These are phyloP conservation scores for Ptychobarbus kaznakovi DNA, from an alignment of 2,797 vertebrate species.

Conservation along the genomic window DNA sequence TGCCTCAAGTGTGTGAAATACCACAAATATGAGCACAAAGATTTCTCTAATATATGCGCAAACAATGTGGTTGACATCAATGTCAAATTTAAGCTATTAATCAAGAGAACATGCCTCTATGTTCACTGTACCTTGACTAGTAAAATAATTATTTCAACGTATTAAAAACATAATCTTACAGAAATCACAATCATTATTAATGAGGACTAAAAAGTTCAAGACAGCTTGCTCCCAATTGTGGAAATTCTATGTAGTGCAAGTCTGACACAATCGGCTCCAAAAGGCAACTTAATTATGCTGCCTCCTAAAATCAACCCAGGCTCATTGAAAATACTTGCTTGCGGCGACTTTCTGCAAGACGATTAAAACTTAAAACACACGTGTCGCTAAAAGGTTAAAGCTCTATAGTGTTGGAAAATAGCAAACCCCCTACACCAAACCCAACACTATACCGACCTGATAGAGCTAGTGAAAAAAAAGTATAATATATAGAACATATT, in stretches of 20 bases:
- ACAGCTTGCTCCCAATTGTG: not conserved
- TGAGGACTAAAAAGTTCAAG: not conserved
- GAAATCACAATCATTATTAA: constrained; percentile 6
- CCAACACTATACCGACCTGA: not conserved
- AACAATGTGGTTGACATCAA: constrained; percentile 6
- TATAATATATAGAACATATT: too few relatives aligned
- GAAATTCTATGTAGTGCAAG: not conserved
- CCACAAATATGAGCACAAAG: constrained; percentile 14
- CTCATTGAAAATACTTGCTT: not conserved
- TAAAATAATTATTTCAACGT: not conserved
- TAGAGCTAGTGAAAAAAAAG: not conserved
- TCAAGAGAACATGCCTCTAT: constrained; percentile 1
- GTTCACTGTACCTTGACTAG: constrained; percentile 15
- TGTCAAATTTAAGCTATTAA: constrained; percentile 9
- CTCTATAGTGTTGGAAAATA: too few relatives aligned
- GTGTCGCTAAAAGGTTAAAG: not conserved
- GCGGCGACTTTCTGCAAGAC: not conserved
- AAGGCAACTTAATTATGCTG: not conserved
- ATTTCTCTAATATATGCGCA: constrained; percentile 10
- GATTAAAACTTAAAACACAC: not conserved
- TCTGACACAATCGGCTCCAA: not conserved
- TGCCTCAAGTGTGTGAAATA: constrained; percentile 26
- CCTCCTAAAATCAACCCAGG: not conserved
- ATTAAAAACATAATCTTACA: not conserved
- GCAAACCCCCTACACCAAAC: too few relatives aligned